Conservation (phyloP, 2,888 invertebrate genomes). For the Idaea straminata region DNA sequence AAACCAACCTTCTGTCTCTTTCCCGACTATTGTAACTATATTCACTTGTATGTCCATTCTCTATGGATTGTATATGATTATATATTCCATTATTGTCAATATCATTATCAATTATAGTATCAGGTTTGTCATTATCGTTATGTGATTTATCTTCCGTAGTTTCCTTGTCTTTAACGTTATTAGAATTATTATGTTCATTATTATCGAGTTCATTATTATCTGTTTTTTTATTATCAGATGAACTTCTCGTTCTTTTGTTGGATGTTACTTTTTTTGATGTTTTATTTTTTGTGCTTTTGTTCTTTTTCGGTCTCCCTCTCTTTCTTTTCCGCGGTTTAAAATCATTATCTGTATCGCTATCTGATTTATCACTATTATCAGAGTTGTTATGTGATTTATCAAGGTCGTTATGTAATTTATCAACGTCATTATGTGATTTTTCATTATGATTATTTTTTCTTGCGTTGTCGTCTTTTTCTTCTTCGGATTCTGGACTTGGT, state of each 20-base stretch:
- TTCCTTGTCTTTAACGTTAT: conserved; percentile 4
- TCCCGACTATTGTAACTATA: conserved; percentile 17
- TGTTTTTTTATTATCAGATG: not conserved
- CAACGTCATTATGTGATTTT: not conserved
- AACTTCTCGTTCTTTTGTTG: not conserved
- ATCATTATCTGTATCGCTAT: not conserved
- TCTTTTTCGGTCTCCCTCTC: not conserved
- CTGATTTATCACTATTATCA: not conserved
- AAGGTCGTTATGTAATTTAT: not conserved
- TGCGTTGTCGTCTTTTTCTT: conserved; percentile 1
- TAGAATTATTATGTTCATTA: not conserved
- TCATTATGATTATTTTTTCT: conserved; percentile 7
- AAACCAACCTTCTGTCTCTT: conserved; percentile 16
- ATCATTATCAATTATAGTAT: not conserved
- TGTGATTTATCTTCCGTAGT: not conserved
- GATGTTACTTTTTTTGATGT: not conserved
- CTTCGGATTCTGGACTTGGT: conserved; percentile 6
- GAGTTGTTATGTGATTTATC: not conserved
- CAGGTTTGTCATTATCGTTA: conserved; percentile 7
- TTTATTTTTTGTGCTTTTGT: not conserved
- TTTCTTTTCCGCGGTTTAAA: not conserved
- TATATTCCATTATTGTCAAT: not conserved
- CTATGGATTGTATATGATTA: conserved; percentile 3
- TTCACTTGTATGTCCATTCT: conserved; percentile 4
- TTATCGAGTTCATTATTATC: conserved; percentile 3